Conservation (phyloP, 2,113 vertebrate genomes). For the Cervus canadensis region DNA sequence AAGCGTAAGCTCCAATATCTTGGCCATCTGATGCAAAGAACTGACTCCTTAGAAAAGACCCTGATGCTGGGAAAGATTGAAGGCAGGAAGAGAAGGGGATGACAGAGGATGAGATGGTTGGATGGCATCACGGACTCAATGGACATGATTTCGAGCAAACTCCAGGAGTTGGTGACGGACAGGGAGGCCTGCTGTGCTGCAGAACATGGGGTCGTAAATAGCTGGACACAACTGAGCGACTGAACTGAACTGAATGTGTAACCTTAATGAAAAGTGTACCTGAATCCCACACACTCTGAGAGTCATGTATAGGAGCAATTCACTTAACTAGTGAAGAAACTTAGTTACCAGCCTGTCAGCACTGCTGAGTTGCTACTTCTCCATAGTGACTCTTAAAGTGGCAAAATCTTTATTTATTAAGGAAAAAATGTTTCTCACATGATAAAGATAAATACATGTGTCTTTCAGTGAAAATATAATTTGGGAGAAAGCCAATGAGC, state of each 20-base stretch:
- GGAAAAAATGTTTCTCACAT: neutral
- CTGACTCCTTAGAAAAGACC: neutral
- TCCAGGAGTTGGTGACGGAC: neutral
- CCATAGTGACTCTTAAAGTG: neutral
- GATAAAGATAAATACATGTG: neutral
- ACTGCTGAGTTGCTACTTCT: neutral
- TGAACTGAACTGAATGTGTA: neutral
- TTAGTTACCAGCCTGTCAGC: neutral
- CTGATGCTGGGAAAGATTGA: neutral
- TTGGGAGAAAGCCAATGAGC: neutral
- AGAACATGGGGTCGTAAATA: accelerated
- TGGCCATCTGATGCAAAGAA: neutral
- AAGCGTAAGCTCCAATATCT: neutral
- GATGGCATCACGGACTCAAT: neutral
- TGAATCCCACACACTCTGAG: neutral
- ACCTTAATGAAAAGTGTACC: neutral
- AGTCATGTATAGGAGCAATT: neutral
- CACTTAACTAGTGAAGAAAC: neutral
- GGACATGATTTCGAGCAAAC: neutral
- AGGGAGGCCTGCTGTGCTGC: neutral
- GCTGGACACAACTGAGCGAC: neutral
- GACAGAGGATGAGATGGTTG: neutral
- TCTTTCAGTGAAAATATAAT: neutral
- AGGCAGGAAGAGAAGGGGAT: neutral
- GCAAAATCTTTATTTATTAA: constrained; percentile 16